phyloP scores from a whole-genome alignment of 2,113 vertebrate genomes.

The Gracilinanus agilis region DNA sequence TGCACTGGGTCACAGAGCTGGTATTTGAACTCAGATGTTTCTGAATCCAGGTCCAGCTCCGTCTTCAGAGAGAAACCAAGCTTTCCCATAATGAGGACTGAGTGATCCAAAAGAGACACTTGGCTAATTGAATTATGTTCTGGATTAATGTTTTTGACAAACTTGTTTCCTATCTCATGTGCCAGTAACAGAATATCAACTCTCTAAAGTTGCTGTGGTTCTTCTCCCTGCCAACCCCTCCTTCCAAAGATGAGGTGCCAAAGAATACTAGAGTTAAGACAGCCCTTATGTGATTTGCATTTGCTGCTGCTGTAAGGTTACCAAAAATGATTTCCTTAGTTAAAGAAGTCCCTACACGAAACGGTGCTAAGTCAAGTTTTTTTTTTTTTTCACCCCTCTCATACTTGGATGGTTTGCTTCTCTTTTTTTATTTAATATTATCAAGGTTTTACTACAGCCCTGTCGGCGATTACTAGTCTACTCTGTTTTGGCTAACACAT shows the following conservation, averaged over 20 bases:
- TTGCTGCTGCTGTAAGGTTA: slow-evolving; percentile 40
- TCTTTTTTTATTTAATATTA: slow-evolving; percentile 72
- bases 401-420: slow-evolving; percentile 61
- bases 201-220: slow-evolving; percentile 17
- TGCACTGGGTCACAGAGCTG: no score
- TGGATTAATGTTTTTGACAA: slow-evolving; percentile 36
- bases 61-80: neutral
- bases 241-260: slow-evolving; percentile 40
- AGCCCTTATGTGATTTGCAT: neutral
- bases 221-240: slow-evolving; percentile 45
- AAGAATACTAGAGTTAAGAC: slow-evolving; percentile 40
- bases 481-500: slow-evolving; percentile 82
- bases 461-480: slow-evolving; percentile 71
- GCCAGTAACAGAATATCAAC: slow-evolving; percentile 21
- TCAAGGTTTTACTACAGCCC: slow-evolving; percentile 74
- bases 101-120: neutral
- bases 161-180: slow-evolving; percentile 18
- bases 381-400: slow-evolving; percentile 32
- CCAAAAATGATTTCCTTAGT: slow-evolving; percentile 5
- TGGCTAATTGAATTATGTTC: neutral
- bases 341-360: slow-evolving; percentile 38
- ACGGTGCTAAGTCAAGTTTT: slow-evolving; percentile 1
- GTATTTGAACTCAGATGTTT: neutral
- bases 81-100: neutral
- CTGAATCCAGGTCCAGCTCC: neutral